A percentile compares a stretch with the other conserved stretches of the same genome.
Evolutionary conservation across 2,797 vertebrate genomes (phyloP).

Genomic region (Enteromius thamalakanensis): DNA sequence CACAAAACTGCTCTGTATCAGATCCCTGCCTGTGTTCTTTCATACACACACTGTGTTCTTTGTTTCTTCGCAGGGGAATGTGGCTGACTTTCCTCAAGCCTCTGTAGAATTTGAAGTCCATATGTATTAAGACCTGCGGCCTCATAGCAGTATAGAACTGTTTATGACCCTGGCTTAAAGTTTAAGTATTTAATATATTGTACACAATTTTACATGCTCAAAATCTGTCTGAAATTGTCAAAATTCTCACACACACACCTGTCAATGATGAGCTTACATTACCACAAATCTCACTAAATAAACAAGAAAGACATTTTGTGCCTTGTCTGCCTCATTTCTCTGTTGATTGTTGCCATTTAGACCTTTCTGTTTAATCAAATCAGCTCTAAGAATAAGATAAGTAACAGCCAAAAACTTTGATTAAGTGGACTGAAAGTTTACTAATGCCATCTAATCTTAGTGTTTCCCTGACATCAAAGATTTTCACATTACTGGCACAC

Average conservation of each 20-base stretch:
- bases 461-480: neutral
- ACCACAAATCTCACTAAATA: neutral
- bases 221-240: neutral
- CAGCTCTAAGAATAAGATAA: slow-evolving; percentile 4
- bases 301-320: neutral
- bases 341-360: neutral
- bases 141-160: neutral
- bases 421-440: neutral
- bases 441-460: neutral
- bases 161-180: neutral
- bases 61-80: slow-evolving; percentile 13
- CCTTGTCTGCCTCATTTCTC: neutral
- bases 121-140: slow-evolving; percentile 13
- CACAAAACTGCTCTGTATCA: neutral
- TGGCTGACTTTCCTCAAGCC: neutral
- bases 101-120: slow-evolving; percentile 21
- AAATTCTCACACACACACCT: neutral
- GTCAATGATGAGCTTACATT: neutral
- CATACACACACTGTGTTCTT: slow-evolving; percentile 6
- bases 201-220: neutral
- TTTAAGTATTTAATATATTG: neutral
- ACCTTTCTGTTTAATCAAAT: neutral
- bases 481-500: neutral
- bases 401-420: neutral
- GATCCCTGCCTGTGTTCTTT: neutral